phyloP scores from a whole-genome alignment of 2,888 invertebrate species.

The Notodonta ziczac region DNA sequence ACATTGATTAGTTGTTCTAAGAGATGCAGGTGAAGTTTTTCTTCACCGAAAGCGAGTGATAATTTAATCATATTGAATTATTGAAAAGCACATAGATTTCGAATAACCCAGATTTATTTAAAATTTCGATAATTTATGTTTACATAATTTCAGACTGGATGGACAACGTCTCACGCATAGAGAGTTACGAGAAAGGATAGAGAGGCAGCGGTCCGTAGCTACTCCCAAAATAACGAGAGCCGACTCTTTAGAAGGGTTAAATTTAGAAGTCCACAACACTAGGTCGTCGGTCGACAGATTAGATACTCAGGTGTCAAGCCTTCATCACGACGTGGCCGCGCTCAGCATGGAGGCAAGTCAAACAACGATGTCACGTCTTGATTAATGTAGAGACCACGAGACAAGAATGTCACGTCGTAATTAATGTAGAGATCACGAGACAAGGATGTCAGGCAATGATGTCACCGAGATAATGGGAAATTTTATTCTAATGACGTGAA shows the following conservation, averaged over 20 bases:
- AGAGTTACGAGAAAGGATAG: conserved; percentile 87
- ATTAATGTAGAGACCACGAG: neutral
- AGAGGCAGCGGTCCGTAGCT: conserved; percentile 87
- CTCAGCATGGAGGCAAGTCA: conserved; percentile 90
- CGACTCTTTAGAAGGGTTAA: conserved; percentile 86
- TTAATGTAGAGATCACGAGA: neutral
- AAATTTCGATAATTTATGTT: too few relatives aligned
- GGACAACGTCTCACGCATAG: conserved; percentile 72
- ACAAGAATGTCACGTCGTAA: conserved; percentile 28
- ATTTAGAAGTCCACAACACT: conserved; percentile 82
- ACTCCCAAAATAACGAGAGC: conserved; percentile 81
- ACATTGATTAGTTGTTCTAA: too few relatives aligned
- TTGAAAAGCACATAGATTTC: too few relatives aligned
- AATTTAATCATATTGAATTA: too few relatives aligned
- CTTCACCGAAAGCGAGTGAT: too few relatives aligned
- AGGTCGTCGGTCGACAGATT: conserved; percentile 88
- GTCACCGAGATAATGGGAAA: conserved; percentile 34
- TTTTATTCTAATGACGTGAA: conserved; percentile 16
- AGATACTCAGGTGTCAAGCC: conserved; percentile 91
- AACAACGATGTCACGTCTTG: conserved; percentile 34
- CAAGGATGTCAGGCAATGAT: conserved; percentile 38
- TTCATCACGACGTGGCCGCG: conserved; percentile 94
- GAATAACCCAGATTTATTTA: too few relatives aligned
- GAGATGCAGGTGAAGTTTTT: too few relatives aligned
- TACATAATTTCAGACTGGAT: conserved; percentile 55